Evolutionary conservation across 2,113 vertebrate species (phyloP).

Genomic region (Bubalus kerabau): DNA sequence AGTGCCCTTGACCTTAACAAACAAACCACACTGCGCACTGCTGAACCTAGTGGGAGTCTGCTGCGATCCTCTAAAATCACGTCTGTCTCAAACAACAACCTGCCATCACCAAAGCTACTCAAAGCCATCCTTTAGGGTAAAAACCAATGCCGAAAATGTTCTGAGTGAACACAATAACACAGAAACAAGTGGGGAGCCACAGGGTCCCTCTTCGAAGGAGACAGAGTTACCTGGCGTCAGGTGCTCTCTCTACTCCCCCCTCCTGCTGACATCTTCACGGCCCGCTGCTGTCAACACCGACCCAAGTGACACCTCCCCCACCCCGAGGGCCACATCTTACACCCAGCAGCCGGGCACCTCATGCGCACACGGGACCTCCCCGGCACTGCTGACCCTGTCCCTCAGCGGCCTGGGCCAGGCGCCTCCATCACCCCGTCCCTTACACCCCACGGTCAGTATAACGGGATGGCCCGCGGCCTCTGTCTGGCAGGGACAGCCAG

Average conservation of each 20-base stretch:
- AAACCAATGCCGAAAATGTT: background rate
- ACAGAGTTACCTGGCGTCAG: background rate
- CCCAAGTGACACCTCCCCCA: background rate
- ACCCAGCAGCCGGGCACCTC: background rate
- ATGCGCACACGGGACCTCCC: background rate
- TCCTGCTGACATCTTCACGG: background rate
- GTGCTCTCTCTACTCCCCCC: background rate
- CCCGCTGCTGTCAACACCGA: background rate
- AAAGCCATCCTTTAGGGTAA: background rate
- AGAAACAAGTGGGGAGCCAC: background rate
- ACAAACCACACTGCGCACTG: background rate
- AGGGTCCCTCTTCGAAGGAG: background rate
- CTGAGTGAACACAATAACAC: background rate
- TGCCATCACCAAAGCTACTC: background rate
- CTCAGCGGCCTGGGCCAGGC: background rate
- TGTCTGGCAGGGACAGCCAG: background rate
- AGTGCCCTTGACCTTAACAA: background rate
- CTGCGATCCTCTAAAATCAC: background rate
- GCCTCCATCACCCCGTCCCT: background rate
- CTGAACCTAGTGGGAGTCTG: background rate
- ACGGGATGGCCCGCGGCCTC: background rate
- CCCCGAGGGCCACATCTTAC: background rate
- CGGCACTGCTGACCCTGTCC: accelerated
- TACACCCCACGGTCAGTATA: background rate
- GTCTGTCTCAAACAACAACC: background rate